Evolutionary conservation across 1,140 invertebrate genomes (phyloP), one percentile per base, ranked within the genome.

Genomic region (Tribolium castaneum): DNA sequence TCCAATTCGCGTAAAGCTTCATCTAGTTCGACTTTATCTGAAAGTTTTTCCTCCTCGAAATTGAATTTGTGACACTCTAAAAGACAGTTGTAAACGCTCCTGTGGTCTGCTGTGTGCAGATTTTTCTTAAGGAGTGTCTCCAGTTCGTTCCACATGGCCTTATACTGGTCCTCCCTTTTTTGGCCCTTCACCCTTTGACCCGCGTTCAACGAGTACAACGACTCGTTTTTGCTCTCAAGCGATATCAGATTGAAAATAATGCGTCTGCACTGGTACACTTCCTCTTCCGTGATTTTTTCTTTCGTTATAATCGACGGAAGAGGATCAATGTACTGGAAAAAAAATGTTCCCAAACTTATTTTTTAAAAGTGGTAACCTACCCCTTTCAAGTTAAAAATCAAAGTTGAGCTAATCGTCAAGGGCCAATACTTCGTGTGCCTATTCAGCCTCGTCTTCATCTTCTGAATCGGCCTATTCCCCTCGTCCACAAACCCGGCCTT

Each of bases 401-500:
- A 91, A 0, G 96, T 98, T 3, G 95, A 94, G 10, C 94, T 94
- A 56, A 97, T 96, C 4, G 95, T 97, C 59, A 98, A 90, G 0
- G 98, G 97, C 95, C 97, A 99, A 87, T 97, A 97, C 59, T 94
- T 92, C 0, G 97, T 97, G 77, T 94, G 90, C 25, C 95, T 88
- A 54, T 93, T 92, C 0, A 98, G 83, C 56, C 92, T 89, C 2
- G 90, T 87, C 78, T 93, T 90, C 73, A 95, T 92, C 85, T 90
- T 90, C 12, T 89, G 87, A 45, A 91, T 83, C 87, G 71, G 86
- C 88, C 35, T 90, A 35, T 87, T 86, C 49, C 84, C 84, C 3
- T 84, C 84, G 14, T 78, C 83, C 1, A 84, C 70, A 56, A 86
- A 76, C 84, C 80, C 90, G 62, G 80, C 77, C 84, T 91, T 92